Percentiles rank a stretch among this genome's conserved stretches.
These are phyloP conservation scores for Lycodopsis pacificus DNA, from an alignment of 2,797 vertebrate species.

Conservation along the genomic window DNA sequence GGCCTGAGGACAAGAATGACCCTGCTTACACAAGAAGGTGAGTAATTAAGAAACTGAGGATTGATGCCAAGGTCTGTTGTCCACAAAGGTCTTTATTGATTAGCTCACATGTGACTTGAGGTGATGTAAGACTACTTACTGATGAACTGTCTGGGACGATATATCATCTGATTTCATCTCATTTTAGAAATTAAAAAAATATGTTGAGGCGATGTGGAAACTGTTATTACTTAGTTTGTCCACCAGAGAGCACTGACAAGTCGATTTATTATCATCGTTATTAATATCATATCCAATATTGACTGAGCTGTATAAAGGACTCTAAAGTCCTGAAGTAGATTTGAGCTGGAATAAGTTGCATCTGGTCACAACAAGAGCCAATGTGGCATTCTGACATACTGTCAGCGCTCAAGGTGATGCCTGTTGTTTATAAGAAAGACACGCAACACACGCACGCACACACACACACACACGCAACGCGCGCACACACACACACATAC, in stretches of 20 bases:
- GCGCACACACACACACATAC: too few species aligned
- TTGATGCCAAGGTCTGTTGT: not conserved
- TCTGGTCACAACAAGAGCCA: constrained; percentile 1
- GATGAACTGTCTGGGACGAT: not conserved
- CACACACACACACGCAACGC: too few species aligned
- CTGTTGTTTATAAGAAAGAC: not conserved
- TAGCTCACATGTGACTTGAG: not conserved
- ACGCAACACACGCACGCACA: too few species aligned
- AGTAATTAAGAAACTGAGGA: constrained; percentile 5
- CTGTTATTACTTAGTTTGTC: constrained; percentile 2
- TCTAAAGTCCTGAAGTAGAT: not conserved
- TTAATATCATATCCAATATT: not conserved
- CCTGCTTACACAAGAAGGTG: constrained; percentile 7
- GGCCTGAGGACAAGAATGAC: constrained; percentile 3
- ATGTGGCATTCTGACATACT: not conserved
- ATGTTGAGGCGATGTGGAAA: not conserved
- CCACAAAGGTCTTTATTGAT: not conserved
- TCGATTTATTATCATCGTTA: not conserved
- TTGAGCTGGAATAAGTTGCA: not conserved
- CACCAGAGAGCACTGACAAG: not conserved
- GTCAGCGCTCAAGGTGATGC: not conserved
- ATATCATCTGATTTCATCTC: not conserved
- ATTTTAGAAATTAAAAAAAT: not conserved
- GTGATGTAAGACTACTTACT: not conserved
- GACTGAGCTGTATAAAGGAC: not conserved